Evolutionary conservation across 2,888 invertebrate species (phyloP), one percentile per base, ranked within the genome.

Genomic region (Julus scandinavius): DNA sequence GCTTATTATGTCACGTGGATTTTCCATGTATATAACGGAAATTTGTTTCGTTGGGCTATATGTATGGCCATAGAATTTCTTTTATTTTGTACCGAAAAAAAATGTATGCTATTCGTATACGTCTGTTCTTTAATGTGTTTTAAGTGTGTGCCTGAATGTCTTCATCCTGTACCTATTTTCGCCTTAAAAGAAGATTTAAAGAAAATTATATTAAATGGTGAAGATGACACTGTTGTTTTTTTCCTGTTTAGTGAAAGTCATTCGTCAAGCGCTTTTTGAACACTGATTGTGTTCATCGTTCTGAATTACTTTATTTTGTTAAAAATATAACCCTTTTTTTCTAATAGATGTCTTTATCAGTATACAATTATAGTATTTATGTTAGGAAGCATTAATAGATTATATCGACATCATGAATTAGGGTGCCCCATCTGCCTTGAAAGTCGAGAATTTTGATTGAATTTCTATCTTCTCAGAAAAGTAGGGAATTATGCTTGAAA

Each of bases 171-270:
- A 80, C 80, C 80, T 80, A 80, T 40, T 80, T 80, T 80, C 38
- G 80, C 80, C 80, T 80, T 80, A 80, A 80, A 63, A 63, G 63
- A 63, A 80, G 80, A 80, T 80, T 80, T 80, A 80, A 80, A 80
- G 80, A 80, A 80, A 80, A 80, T 7, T 72, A 72, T 38, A 80
- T 80, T 80, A 80, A 80, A 80, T 80, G 38, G 80, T 80, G 80
- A 80, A 80, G 80, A 80, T 40, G 80, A 38, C 38, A 54, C 6
- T 72, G 63, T 17, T 20, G 45, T 45, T 45, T 45, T 72, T 72
- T 7, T 72, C 20, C 20, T 20, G 7, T 72, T 20, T 20, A 72
- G n/a, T 20, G 58, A 17, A 58, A n/a, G n/a, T 58, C 58, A 58
- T 58, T 11, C 29, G 29, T 29, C 29, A 29, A 29, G 29, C 29